Base-by-base conservation (phyloP, 1,140 invertebrate genomes). In the Caenorhabditis inopinata region DNA sequence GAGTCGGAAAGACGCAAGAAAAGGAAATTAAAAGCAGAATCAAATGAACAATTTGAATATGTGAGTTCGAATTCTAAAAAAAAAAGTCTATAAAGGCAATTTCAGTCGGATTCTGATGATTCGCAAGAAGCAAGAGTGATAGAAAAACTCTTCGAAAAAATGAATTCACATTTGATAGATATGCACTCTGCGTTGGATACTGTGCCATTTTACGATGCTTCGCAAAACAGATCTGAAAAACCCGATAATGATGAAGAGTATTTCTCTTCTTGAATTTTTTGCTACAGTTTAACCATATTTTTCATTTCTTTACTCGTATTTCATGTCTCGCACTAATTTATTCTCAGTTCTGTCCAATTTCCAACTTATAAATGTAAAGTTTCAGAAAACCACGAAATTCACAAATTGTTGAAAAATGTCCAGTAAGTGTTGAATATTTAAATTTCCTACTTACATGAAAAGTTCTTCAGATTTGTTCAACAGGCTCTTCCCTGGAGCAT, bases 151-250 rank as follows among this genome's bases (percentile, higher is more conserved):
- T 68, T 68, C n/a, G 58, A 68, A 42, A 21, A 35, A 18, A 68
- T 68, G 58, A 68, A 68, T 21, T 18, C 58, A 2, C 58, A 68
- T 29, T 38, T 68, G 58, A 16, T 68, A n/a, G 25, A 68, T 32
- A 68, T 68, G 58, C 58, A 68, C 12, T 68, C 58, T 38, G 58
- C 58, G 9, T 18, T 68, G 3, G 58, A 68, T 29, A 68, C 58
- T 42, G 58, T 68, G 11, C 58, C 58, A 68, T 68, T 68, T 68
- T 68, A 68, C n/a, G 58, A 68, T 12, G 58, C 58, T 68, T 68
- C 58, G 18, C 58, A 68, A 16, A 68, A 68, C 38, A 29, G 32
- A 68, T 7, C 38, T 42, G 38, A 42, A 42, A 42, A 42, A 42
- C 18, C 4, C 25, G 58, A 68, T 42, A 68, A 68, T 21, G 58